A percentile compares a stretch with the other conserved stretches of the same genome.
These are phyloP conservation scores for Drosophila stalkeri DNA, from an alignment of 2,888 invertebrate genomes.

Conservation along the genomic window DNA sequence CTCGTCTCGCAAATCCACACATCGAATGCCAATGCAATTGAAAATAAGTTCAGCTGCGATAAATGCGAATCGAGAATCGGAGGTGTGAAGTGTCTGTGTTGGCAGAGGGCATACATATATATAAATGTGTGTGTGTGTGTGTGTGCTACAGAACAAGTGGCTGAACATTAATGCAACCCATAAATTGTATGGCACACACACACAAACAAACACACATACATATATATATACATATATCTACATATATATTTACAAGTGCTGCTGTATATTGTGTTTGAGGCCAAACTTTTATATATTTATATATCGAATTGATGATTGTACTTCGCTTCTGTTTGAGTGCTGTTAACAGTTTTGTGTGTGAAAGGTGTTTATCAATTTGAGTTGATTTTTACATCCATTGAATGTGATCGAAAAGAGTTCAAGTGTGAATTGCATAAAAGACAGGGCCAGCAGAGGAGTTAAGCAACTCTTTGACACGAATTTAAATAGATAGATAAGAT, in stretches of 20 bases:
- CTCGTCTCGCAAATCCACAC: conserved; percentile 48
- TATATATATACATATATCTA: not conserved
- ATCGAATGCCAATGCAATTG: conserved; percentile 53
- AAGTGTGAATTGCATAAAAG: not conserved
- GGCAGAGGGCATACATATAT: not conserved
- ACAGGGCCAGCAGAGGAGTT: not conserved
- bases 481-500: too few relatives aligned
- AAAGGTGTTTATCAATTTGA: conserved; percentile 40
- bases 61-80: not conserved
- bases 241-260: not conserved
- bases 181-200: conserved; percentile 44
- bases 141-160: conserved; percentile 41
- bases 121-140: not conserved
- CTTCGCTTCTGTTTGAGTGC: conserved; percentile 31
- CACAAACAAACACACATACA: not conserved
- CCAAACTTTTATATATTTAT: conserved; percentile 26
- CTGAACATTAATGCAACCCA: conserved; percentile 55
- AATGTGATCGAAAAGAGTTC: not conserved
- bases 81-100: conserved; percentile 11
- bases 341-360: conserved; percentile 16
- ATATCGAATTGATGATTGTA: conserved; percentile 13
- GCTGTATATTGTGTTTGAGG: conserved; percentile 6
- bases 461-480: not conserved
- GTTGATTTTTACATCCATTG: conserved; percentile 24
- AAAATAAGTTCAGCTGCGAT: conserved; percentile 23